phyloP scores from a whole-genome alignment of 1,140 invertebrate genomes.

The Elymnias hypermnestra region DNA sequence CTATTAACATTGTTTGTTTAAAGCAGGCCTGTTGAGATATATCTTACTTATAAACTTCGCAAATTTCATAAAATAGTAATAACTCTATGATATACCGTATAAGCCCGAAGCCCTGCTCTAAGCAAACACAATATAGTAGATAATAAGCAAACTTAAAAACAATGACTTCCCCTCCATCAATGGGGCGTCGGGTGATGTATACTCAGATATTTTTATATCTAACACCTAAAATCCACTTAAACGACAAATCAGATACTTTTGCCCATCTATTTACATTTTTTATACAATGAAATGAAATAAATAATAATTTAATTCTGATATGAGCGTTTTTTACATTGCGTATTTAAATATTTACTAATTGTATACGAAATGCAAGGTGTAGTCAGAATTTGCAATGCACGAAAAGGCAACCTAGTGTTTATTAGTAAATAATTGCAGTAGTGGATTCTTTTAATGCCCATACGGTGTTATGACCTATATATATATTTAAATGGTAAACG shows the following conservation, averaged over 20 bases:
- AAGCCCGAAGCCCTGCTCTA: too few relatives aligned
- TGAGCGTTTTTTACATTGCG: conserved; percentile 45
- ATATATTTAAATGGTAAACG: too few relatives aligned
- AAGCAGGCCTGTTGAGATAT: too few relatives aligned
- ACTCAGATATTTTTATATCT: conserved; percentile 2
- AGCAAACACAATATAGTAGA: too few relatives aligned
- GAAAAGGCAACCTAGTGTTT: background rate
- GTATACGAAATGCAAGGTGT: background rate
- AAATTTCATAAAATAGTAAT: too few relatives aligned
- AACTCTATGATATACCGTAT: too few relatives aligned
- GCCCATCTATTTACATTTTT: conserved; percentile 69
- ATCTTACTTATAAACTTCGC: too few relatives aligned
- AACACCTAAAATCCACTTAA: conserved; percentile 12
- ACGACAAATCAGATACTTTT: conserved; percentile 31
- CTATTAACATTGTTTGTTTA: background rate
- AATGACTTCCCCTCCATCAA: background rate
- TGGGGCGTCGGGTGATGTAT: background rate
- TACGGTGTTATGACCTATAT: too few relatives aligned
- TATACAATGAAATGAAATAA: conserved; percentile 66
- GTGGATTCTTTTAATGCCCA: too few relatives aligned
- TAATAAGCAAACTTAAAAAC: too few relatives aligned
- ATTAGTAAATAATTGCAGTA: too few relatives aligned
- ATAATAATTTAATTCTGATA: conserved; percentile 62
- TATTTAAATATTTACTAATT: conserved; percentile 13
- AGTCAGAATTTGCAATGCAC: background rate